Base-by-base conservation (phyloP, 2,888 invertebrate genomes). In the Morpho helenor region DNA sequence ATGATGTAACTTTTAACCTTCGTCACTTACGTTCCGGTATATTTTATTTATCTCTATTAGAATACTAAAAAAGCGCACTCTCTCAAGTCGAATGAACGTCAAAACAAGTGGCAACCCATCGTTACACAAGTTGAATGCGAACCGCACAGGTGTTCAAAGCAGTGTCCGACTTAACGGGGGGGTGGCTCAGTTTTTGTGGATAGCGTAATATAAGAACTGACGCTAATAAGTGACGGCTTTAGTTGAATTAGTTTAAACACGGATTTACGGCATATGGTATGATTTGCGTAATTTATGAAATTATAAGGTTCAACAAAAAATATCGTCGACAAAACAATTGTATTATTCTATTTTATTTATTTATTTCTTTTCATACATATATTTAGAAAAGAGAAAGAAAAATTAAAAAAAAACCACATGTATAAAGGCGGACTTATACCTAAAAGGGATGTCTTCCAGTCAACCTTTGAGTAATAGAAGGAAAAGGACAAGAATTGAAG, bases 201-300 rank as follows among this genome's bases (percentile, higher is more conserved):
- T 68, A 69, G 76, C 83, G 82, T 84, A 77, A 84, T 85, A 84
- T 82, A 71, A 70, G 77, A 84, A 75, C 79, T 78, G 84, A 82
- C 83, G 77, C 59, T 78, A 84, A 84, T 87, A 84, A 85, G 81
- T 80, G 79, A 82, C 82, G 84, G 77, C 85, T 87, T 16, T 83
- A 81, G 78, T 66, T 85, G 82, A 79, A 77, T 65, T 54, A 47
- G 9, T 9, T 48, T 61, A 49, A 47, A 31, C 52, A 52, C 9
- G 52, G 56, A 49, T 62, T 63, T 59, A 61, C 49, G 43, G 50
- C 41, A 47, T 57, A 54, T 54, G 54, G 42, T 51, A 45, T n/a
- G 43, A 52, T 46, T 58, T 54, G 56, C 52, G 49, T 48, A 54
- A 54, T 42, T 5, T 42, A 3, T 9, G 40, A 22, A 7, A 7